Evolutionary conservation across 1,140 invertebrate species (phyloP), one percentile per base, ranked within the genome.

Genomic region (Orchesella cincta): DNA sequence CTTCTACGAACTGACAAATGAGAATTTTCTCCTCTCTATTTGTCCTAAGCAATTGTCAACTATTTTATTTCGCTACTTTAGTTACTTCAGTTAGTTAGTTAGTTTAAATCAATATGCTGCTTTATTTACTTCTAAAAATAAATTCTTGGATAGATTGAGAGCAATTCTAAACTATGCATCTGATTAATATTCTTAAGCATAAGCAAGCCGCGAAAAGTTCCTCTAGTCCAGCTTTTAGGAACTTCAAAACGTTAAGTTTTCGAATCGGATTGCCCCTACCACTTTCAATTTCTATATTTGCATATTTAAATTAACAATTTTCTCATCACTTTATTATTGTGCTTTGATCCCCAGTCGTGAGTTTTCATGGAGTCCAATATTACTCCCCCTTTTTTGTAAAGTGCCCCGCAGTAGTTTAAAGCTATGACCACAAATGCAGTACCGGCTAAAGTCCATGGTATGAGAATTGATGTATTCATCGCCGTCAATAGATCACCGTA

Each of bases 281-380:
- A 33, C 33, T 31, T 12, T 29, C 62, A n/a, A 29, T 67, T 31
- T 12, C 62, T 67, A 12, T 31, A 29, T 14, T 29, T 33, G 31
- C 62, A 67, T 3, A 29, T 31, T 1, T n/a, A 12, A 67, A 33
- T n/a, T n/a, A n/a, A n/a, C 29, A 67, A 67, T 12, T 33, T 29
- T 29, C n/a, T 67, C 62, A 67, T 67, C 5, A 67, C 33, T 33
- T 31, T 29, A n/a, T 67, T 67, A n/a, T 67, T 67, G 12, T 33
- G 26, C 31, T 31, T 67, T 8, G 62, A 67, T 8, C 62, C 31
- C 62, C 62, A 67, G 31, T 67, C 62, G 8, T 31, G 29, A 8
- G 5, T 33, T 67, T 67, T 67, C 31, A 67, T 67, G 26, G 62
- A 31, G 3, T 23, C 5, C 23, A 67, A 23, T 29, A 23, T 23